Percentiles rank a stretch among this genome's conserved stretches.
Evolutionary conservation across 1,140 invertebrate genomes (phyloP).

Genomic region (Drosophila lowei): DNA sequence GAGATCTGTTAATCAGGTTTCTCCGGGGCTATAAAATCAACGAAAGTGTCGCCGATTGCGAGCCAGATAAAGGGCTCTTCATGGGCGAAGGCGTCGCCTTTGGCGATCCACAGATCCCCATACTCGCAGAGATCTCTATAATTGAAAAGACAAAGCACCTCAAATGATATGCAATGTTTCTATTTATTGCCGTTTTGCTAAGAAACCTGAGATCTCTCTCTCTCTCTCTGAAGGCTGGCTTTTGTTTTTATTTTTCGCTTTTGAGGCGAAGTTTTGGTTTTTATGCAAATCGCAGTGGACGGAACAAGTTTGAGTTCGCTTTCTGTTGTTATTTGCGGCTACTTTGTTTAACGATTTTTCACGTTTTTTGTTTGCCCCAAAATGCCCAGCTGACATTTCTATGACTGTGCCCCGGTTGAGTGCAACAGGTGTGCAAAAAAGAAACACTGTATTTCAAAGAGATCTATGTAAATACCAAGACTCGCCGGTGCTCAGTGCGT

Average conservation of each 20-base stretch:
- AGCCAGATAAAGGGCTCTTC: conserved; percentile 20
- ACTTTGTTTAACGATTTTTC: conserved; percentile 38
- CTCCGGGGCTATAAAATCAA: conserved; percentile 12
- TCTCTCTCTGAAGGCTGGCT: not conserved
- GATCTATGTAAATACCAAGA: conserved; percentile 40
- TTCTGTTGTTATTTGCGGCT: conserved; percentile 24
- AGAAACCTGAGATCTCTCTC: not conserved
- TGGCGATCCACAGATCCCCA: not conserved
- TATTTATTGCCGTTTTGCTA: conserved; percentile 48
- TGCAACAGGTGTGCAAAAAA: conserved; percentile 59
- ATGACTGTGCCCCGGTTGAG: conserved; percentile 17
- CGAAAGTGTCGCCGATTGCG: conserved; percentile 1
- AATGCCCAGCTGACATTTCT: conserved; percentile 32
- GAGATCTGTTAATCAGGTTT: conserved; percentile 29
- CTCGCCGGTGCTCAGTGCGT: conserved; percentile 26
- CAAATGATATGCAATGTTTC: conserved; percentile 27
- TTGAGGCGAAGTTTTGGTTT: conserved; percentile 19
- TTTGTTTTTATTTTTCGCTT: not conserved
- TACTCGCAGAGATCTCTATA: conserved; percentile 4
- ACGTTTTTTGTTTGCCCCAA: conserved; percentile 39
- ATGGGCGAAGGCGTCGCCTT: too few relatives aligned
- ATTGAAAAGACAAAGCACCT: conserved; percentile 51
- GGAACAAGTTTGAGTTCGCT: conserved; percentile 48
- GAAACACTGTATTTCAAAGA: conserved; percentile 28
- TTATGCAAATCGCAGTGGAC: conserved; percentile 33